Conservation (phyloP, 2,797 vertebrate species). For the Sibirionetta formosa region DNA sequence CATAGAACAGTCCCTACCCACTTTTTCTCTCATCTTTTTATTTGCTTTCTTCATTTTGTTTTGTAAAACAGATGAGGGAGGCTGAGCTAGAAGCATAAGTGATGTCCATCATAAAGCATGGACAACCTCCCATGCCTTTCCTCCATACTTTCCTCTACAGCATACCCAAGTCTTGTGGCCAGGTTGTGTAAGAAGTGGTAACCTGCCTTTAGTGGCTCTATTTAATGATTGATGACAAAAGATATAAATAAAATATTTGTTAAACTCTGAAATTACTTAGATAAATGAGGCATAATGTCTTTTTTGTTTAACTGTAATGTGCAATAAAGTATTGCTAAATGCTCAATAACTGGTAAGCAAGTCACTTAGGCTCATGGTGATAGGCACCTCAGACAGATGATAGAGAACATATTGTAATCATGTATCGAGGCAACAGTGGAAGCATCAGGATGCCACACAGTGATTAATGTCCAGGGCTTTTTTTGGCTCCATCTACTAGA, state of each 20-base stretch:
- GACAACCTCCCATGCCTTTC: neutral
- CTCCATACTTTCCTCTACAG: neutral
- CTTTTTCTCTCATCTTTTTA: neutral
- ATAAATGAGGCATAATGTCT: neutral
- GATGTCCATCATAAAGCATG: neutral
- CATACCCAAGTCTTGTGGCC: neutral
- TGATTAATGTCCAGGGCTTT: constrained; percentile 59
- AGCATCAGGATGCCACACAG: constrained; percentile 40
- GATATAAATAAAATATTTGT: neutral
- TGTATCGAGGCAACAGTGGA: neutral
- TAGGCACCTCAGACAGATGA: neutral
- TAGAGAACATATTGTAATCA: constrained; percentile 21
- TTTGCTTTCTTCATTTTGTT: neutral
- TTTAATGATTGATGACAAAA: neutral
- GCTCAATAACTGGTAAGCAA: neutral
- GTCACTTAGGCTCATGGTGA: neutral
- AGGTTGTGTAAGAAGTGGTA: neutral
- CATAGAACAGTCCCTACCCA: neutral
- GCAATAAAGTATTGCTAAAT: neutral
- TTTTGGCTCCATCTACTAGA: constrained; percentile 39
- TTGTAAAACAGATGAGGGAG: neutral
- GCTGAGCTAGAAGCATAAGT: neutral
- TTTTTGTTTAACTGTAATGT: neutral
- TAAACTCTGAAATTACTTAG: neutral
- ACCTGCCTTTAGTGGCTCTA: neutral